A percentile compares a stretch with the other conserved stretches of the same genome.
phyloP scores from a whole-genome alignment of 2,888 invertebrate genomes.

The Lithophane leautieri region DNA sequence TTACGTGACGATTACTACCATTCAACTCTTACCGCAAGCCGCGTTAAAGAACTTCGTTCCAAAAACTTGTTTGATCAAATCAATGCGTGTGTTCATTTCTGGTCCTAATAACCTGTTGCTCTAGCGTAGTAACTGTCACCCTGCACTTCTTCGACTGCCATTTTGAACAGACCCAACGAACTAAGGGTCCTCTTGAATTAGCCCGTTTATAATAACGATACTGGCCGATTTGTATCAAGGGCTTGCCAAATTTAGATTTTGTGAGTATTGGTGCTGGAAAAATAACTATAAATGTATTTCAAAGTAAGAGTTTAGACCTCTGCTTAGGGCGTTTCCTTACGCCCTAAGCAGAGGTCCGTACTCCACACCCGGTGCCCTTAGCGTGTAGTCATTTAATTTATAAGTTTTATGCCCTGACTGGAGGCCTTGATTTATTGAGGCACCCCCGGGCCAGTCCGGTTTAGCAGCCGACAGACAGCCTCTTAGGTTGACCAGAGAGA shows the following conservation, averaged over 20 bases:
- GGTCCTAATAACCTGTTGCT: slow-evolving; percentile 57
- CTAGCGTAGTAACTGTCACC: slow-evolving; percentile 66
- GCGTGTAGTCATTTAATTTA: background rate
- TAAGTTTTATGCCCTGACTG: background rate
- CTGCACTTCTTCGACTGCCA: slow-evolving; percentile 60
- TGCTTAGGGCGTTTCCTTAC: too few species aligned
- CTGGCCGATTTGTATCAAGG: slow-evolving; percentile 68
- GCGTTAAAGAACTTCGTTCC: too few species aligned
- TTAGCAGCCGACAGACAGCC: background rate
- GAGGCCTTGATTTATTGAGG: background rate
- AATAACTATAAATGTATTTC: background rate
- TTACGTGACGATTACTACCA: too few species aligned
- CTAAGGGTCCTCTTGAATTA: slow-evolving; percentile 50
- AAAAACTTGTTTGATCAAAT: background rate
- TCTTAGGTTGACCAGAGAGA: background rate
- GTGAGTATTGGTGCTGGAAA: slow-evolving; percentile 56
- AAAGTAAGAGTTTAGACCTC: too few species aligned
- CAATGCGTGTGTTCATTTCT: slow-evolving; percentile 69
- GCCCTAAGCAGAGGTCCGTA: too few species aligned
- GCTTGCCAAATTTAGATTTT: slow-evolving; percentile 69
- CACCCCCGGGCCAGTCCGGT: background rate
- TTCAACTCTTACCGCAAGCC: too few species aligned
- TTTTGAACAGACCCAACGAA: slow-evolving; percentile 67
- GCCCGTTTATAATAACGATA: slow-evolving; percentile 70
- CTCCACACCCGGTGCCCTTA: background rate